Conservation (phyloP, 2,888 invertebrate genomes). For the Callosobruchus maculatus region DNA sequence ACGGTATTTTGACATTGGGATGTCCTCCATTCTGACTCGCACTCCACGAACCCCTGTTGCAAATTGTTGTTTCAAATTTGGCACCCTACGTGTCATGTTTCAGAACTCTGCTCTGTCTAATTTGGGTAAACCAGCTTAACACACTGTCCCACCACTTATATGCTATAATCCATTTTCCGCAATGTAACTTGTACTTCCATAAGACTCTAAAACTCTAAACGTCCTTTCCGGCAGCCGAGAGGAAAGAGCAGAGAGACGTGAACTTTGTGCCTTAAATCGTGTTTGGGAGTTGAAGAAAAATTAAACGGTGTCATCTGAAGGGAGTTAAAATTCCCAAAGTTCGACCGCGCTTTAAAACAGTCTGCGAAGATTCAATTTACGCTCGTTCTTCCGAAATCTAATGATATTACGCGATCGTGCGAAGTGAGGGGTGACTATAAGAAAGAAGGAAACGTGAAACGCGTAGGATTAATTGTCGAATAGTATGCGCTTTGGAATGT, state of each 20-base stretch:
- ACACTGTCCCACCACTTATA: too few relatives aligned
- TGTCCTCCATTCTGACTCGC: too few relatives aligned
- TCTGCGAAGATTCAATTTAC: constrained; percentile 21
- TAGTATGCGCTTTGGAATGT: too few relatives aligned
- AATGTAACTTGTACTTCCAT: neutral
- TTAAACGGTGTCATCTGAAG: neutral
- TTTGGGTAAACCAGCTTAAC: too few relatives aligned
- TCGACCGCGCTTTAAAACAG: neutral
- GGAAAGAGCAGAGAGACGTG: neutral
- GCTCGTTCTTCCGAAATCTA: constrained; percentile 24
- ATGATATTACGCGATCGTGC: constrained; percentile 17
- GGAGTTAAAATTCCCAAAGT: neutral
- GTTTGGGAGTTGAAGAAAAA: neutral
- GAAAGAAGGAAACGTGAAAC: neutral
- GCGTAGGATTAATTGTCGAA: too few relatives aligned
- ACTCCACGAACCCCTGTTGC: too few relatives aligned
- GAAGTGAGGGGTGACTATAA: neutral
- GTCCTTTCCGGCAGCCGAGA: neutral
- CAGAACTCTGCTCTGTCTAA: too few relatives aligned
- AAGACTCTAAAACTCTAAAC: neutral
- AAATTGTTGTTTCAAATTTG: too few relatives aligned
- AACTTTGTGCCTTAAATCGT: neutral
- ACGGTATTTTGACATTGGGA: too few relatives aligned
- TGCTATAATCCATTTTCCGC: neutral
- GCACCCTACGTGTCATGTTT: too few relatives aligned